Percentiles rank a stretch among this genome's conserved stretches.
Conservation (phyloP, 1,140 invertebrate species). For the Pentalonia nigronervosa region DNA sequence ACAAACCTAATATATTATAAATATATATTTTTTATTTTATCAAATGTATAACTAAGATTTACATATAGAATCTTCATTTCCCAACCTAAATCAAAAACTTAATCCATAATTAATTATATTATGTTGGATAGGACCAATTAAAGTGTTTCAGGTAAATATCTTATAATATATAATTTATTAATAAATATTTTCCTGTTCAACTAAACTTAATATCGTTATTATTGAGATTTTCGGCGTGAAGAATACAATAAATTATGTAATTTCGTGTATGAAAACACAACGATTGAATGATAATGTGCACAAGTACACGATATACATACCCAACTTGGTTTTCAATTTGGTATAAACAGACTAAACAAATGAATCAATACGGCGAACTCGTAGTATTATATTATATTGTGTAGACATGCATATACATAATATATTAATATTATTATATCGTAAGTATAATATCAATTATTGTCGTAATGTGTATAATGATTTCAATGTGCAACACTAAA, state of each 20-base stretch:
- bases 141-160: too few species aligned
- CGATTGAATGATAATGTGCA: background rate
- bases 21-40: background rate
- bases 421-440: background rate
- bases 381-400: background rate
- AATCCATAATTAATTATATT: background rate
- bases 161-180: too few species aligned
- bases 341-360: slow-evolving; percentile 26
- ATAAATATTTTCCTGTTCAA: background rate
- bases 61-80: background rate
- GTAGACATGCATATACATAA: background rate
- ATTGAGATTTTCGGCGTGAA: background rate
- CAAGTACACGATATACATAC: background rate
- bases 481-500: background rate
- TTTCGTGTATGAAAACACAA: background rate
- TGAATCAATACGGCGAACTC: slow-evolving; percentile 10
- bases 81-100: background rate
- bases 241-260: background rate
- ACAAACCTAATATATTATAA: background rate
- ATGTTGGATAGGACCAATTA: background rate
- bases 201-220: background rate
- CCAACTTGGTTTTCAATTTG: background rate
- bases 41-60: background rate
- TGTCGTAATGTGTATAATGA: background rate
- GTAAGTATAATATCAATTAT: background rate